Evolutionary conservation across 2,888 invertebrate genomes (phyloP).

Genomic region (Agriotes lineatus): DNA sequence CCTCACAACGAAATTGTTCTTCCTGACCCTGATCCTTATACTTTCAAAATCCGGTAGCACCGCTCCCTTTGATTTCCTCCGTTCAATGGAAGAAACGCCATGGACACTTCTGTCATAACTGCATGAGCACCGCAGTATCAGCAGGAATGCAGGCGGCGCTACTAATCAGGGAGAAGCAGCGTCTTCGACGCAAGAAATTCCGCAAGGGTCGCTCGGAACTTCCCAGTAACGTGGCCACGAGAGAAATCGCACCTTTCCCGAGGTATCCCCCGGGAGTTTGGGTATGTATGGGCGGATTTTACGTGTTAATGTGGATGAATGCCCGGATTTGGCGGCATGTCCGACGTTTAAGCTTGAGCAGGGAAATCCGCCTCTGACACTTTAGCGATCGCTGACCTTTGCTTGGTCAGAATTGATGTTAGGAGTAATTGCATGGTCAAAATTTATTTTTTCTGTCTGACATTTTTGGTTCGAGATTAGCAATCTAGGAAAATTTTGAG

Average conservation of each 20-base stretch:
- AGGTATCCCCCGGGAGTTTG: slow-evolving; percentile 79
- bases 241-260: slow-evolving; percentile 88
- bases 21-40: neutral
- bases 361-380: neutral
- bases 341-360: neutral
- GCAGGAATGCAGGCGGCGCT: slow-evolving; percentile 93
- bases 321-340: neutral
- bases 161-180: slow-evolving; percentile 91
- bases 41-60: neutral
- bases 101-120: slow-evolving; percentile 52
- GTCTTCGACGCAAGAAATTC: slow-evolving; percentile 85
- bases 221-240: slow-evolving; percentile 90
- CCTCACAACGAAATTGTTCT: neutral
- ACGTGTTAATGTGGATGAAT: slow-evolving; percentile 16
- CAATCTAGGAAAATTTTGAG: neutral
- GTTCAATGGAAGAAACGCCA: slow-evolving; percentile 20
- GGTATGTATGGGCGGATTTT: slow-evolving; percentile 58
- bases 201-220: slow-evolving; percentile 82
- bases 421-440: neutral
- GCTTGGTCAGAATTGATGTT: neutral
- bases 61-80: slow-evolving; percentile 17
- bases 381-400: neutral
- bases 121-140: slow-evolving; percentile 67
- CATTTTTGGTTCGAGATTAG: neutral
- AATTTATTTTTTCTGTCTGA: neutral